Evolutionary conservation across 2,888 invertebrate genomes (phyloP), one percentile per base, ranked within the genome.

Genomic region (Spatulosminthurus flaviceps): DNA sequence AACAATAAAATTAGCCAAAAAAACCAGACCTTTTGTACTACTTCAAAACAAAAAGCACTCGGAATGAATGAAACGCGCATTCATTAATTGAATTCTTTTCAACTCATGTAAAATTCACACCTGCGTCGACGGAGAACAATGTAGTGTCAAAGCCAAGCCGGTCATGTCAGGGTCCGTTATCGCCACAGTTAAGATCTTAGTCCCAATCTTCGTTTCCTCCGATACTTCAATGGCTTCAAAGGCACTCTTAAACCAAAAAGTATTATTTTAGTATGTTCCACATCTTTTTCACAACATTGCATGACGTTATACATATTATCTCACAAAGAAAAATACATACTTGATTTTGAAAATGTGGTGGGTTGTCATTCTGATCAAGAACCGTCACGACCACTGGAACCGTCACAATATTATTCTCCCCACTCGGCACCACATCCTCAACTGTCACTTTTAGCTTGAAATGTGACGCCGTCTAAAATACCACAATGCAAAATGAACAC

Each of bases 361-460:
- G 90, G 88, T 95, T 95, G 87, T 96, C 96, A 87, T 96, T 96
- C 86, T 94, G 94, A 86, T 96, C 96, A 13, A 94, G 88, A 21
- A 96, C 92, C 81, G 95, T 95, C 81, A 95, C 93, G 41, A 92
- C 93, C 67, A 95, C 92, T 2, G 93, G 92, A 11, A 92, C 92
- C 84, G 92, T 90, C 19, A 94, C 92, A 81, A 94, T 88, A 88
- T 94, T 95, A 84, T 92, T 90, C 78, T 88, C 88, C 73, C 87
- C 83, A 80, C 89, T 88, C 69, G 90, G 89, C 1, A 93, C 92
- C 83, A 91, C 91, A 86, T 95, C 95, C 88, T 94, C 93, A 82
- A 95, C 91, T 0, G 93, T 93, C 24, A 96, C 94, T 82, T 92
- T 89, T 88, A 95, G 93, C 85, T 92, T 91, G 83, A 95, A 89